Evolutionary conservation across 2,797 vertebrate genomes (phyloP).

Genomic region (Mormyrus proboscirostris): DNA sequence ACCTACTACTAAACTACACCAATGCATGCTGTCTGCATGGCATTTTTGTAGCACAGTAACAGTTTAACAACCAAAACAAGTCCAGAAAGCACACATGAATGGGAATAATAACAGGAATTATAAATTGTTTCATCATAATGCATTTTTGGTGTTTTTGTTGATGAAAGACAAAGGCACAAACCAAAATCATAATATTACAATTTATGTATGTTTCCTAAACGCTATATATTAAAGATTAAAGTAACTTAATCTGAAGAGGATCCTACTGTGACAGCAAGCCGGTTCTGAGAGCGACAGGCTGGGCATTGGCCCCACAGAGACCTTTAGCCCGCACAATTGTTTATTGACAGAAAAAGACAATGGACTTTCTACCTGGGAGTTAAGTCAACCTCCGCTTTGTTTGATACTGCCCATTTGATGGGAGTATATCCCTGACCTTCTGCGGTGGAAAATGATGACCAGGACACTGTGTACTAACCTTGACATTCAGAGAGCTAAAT

Average conservation of each 20-base stretch:
- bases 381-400: slow-evolving; percentile 71
- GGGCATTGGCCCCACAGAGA: slow-evolving; percentile 59
- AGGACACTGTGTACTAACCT: slow-evolving; percentile 79
- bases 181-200: background rate
- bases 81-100: background rate
- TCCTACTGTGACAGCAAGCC: background rate
- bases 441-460: slow-evolving; percentile 83
- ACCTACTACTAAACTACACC: background rate
- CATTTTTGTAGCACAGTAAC: background rate
- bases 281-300: background rate
- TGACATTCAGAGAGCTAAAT: slow-evolving; percentile 94
- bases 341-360: slow-evolving; percentile 61
- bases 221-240: background rate
- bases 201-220: background rate
- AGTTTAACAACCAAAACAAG: background rate
- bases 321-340: slow-evolving; percentile 59
- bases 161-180: background rate
- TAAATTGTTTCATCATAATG: background rate
- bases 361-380: slow-evolving; percentile 65
- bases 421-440: slow-evolving; percentile 86
- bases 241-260: background rate
- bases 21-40: background rate
- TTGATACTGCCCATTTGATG: slow-evolving; percentile 75
- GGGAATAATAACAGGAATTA: background rate
- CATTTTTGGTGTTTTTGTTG: background rate